Evolutionary conservation across 2,888 invertebrate genomes (phyloP), one percentile per base, ranked within the genome.

Genomic region (Netelia melanura): DNA sequence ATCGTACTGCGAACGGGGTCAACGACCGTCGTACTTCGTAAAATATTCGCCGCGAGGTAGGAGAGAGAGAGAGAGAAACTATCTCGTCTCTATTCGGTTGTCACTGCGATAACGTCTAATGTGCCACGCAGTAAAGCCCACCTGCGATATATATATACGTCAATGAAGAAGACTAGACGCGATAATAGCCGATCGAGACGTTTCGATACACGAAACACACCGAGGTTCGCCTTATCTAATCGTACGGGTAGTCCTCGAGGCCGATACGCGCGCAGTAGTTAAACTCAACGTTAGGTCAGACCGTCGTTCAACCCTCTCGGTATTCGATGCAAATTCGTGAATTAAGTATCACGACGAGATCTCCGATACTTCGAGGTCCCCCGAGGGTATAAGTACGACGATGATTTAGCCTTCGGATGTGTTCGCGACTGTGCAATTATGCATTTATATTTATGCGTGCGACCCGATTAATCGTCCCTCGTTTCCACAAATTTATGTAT

Each of bases 61-160:
- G 30, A 30, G 30, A 30, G 30, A 30, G 30, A 30, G 43, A 71
- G 54, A 48, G 48, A 75, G 25, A 65, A 43, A 72, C 21, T 80
- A 11, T 75, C 44, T 62, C 43, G 62, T 44, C 85, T 85, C 83
- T 80, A 85, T 85, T 85, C 85, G 80, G 72, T 72, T 80, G 68
- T 65, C 76, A 71, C 83, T 54, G 76, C 76, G 83, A 85, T 83
- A 83, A 83, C 72, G 83, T 56, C 61, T 83, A 80, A 85, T 85
- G 83, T 80, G 78, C 68, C 38, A 83, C 76, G 79, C 72, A 58
- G 62, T 21, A 68, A 80, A 85, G 80, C 76, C 72, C 83, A 83
- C 81, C 81, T 70, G 56, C 75, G 54, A 58, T 72, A n/a, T 23
- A 52, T 74, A 21, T 21, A 21, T 21, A 72, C 1, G 5, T 30